phyloP scores from a whole-genome alignment of 2,113 vertebrate species.

The Siphamia tubifer region DNA sequence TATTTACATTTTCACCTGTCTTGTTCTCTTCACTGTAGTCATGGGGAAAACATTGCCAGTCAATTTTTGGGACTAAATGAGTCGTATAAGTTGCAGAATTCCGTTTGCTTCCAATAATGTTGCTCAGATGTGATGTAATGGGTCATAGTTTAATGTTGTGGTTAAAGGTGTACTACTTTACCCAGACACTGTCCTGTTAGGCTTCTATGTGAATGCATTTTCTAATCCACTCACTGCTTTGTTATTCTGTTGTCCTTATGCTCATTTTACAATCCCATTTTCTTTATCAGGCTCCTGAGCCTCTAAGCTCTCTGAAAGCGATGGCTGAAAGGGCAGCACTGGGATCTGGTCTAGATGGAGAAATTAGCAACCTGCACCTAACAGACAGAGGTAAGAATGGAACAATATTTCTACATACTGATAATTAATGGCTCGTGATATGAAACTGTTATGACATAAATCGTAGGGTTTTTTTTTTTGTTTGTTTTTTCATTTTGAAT shows the following conservation, averaged over 20 bases:
- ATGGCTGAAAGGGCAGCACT: conserved; percentile 92
- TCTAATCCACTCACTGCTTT: too few relatives aligned
- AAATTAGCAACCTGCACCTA: conserved; percentile 86
- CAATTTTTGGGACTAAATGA: background rate
- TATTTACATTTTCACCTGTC: background rate
- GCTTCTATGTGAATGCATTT: too few relatives aligned
- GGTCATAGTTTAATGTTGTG: background rate
- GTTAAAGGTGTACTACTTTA: background rate
- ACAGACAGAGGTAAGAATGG: conserved; percentile 84
- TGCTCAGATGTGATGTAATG: too few relatives aligned
- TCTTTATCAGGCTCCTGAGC: conserved; percentile 83
- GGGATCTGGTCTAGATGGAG: conserved; percentile 85
- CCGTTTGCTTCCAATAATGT: background rate
- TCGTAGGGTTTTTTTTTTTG: too few relatives aligned
- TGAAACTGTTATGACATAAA: too few relatives aligned
- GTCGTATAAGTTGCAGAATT: background rate
- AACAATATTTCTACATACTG: conserved; percentile 16
- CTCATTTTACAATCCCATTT: background rate
- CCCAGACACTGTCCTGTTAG: too few relatives aligned
- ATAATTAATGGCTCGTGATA: too few relatives aligned
- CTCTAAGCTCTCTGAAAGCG: conserved; percentile 88
- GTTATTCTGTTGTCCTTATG: too few relatives aligned
- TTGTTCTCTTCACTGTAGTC: background rate
- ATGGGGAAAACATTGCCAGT: background rate
- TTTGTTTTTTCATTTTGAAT: too few relatives aligned